These are phyloP conservation scores for Hydrocynus forskahlii DNA, from an alignment of 2,797 vertebrate genomes.

Conservation along the genomic window DNA sequence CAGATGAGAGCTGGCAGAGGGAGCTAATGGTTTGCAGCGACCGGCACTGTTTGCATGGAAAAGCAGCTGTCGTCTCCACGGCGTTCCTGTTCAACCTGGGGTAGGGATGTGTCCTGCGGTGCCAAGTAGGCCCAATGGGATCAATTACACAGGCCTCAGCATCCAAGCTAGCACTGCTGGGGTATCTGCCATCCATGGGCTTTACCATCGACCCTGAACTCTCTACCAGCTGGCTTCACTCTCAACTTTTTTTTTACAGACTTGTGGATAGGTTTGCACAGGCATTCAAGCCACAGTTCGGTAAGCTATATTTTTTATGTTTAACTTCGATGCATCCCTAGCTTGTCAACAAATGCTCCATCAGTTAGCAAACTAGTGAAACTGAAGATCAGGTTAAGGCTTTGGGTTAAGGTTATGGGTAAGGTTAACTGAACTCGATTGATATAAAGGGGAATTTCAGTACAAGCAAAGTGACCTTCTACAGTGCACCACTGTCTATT, in stretches of 20 bases:
- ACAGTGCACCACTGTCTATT: neutral
- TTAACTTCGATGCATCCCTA: neutral
- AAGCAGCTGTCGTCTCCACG: conserved; percentile 69
- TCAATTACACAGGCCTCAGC: conserved; percentile 76
- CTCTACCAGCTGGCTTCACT: neutral
- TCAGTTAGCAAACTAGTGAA: neutral
- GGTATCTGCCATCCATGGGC: conserved; percentile 22
- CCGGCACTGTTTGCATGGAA: conserved; percentile 61
- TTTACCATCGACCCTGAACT: conserved; percentile 38
- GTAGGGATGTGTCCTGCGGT: conserved; percentile 64
- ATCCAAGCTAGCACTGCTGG: conserved; percentile 33
- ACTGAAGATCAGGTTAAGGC: neutral
- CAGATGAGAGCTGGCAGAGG: conserved; percentile 46
- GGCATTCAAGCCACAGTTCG: neutral
- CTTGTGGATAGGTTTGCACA: neutral
- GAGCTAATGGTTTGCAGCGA: conserved; percentile 69
- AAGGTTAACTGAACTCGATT: neutral
- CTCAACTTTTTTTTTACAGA: conserved; percentile 14
- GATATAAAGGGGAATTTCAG: neutral
- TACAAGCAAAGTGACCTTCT: neutral
- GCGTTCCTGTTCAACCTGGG: conserved; percentile 70
- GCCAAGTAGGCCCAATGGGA: conserved; percentile 75
- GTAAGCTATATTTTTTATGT: neutral
- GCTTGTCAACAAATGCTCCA: too few species aligned
- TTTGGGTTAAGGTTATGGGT: neutral